Evolutionary conservation across 92 coral and sea anemone species (phyloP).

Genomic region (Muricea muricata): DNA sequence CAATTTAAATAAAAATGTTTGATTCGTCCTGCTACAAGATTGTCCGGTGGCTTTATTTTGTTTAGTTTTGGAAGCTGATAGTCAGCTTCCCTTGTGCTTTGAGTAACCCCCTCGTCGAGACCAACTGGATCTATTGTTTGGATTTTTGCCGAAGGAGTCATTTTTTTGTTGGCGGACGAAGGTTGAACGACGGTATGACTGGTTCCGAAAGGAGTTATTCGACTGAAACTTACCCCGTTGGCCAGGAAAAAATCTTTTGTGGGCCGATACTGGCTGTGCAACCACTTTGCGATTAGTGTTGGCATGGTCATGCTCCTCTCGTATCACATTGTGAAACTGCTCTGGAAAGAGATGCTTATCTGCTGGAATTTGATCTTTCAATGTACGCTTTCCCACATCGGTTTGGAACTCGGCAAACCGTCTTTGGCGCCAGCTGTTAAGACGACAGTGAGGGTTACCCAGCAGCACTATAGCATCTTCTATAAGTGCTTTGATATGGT

Average conservation of each 20-base stretch:
- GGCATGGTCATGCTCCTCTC: neutral
- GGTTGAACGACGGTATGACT: slow-evolving; percentile 1
- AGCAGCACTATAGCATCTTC: slow-evolving; percentile 30
- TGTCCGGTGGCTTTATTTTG: neutral
- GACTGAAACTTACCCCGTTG: slow-evolving; percentile 10
- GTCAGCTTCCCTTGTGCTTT: slow-evolving; percentile 36
- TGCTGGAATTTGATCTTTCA: slow-evolving; percentile 10
- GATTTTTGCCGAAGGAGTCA: neutral
- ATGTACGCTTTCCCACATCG: neutral
- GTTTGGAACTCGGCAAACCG: neutral
- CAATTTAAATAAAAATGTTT: slow-evolving; percentile 24
- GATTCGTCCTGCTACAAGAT: slow-evolving; percentile 3
- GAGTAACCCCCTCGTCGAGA: slow-evolving; percentile 19
- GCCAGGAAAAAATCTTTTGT: neutral
- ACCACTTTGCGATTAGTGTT: slow-evolving; percentile 29
- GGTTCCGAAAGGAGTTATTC: slow-evolving; percentile 33
- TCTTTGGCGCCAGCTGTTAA: slow-evolving; percentile 10
- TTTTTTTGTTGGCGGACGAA: neutral
- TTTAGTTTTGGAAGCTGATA: slow-evolving; percentile 13
- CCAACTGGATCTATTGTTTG: no score
- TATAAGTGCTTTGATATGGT: neutral
- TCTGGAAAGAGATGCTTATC: slow-evolving; percentile 25
- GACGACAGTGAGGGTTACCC: neutral
- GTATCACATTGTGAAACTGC: neutral
- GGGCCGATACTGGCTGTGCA: slow-evolving; percentile 21